Conservation (phyloP, 2,113 vertebrate species). For the Machaerirhynchus nigripectus region DNA sequence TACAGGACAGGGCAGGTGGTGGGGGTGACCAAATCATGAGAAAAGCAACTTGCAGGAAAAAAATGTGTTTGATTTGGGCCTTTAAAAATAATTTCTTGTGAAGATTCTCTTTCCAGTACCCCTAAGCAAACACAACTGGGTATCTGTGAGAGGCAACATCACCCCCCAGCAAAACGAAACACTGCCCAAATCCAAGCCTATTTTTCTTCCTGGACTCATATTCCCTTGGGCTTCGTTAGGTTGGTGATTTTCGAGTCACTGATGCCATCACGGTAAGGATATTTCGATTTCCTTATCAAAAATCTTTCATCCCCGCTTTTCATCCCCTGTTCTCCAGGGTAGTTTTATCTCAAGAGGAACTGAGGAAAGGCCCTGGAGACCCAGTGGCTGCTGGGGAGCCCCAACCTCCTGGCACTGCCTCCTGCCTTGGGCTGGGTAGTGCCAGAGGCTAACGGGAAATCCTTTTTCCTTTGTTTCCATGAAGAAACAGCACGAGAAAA, state of each 20-base stretch:
- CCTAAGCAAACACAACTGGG: background rate
- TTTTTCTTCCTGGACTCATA: background rate
- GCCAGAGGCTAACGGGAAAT: background rate
- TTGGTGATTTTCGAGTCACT: background rate
- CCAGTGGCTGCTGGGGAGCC: background rate
- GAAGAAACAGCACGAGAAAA: rapidly evolving
- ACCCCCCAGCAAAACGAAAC: background rate
- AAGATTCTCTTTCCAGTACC: background rate
- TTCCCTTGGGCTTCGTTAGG: background rate
- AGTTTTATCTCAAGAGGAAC: background rate
- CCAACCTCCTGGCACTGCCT: background rate
- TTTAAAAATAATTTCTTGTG: background rate
- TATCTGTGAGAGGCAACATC: background rate
- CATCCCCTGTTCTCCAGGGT: background rate
- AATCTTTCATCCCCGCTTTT: background rate
- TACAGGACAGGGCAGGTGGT: background rate
- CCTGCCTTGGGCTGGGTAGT: background rate
- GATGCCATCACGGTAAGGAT: background rate
- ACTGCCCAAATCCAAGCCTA: background rate
- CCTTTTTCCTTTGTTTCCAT: background rate
- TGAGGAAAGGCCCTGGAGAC: background rate
- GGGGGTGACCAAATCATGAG: background rate
- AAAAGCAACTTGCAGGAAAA: background rate
- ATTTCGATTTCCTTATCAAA: background rate
- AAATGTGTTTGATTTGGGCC: background rate